Conservation (phyloP, 2,797 vertebrate species). For the Yasuhikotakia modesta region DNA sequence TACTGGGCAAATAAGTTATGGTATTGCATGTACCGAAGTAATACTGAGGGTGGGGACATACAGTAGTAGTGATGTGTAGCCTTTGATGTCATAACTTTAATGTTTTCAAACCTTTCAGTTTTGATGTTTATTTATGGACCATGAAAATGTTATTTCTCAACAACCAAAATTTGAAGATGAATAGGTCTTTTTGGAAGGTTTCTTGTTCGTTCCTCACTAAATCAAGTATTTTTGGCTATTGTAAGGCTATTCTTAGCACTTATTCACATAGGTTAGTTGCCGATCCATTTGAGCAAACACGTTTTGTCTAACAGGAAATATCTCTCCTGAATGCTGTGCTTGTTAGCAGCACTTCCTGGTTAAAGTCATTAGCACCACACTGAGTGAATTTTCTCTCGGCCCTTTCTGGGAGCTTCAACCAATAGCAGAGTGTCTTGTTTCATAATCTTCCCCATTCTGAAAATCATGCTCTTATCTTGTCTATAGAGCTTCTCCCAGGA, state of each 20-base stretch:
- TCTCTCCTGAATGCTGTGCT: conserved; percentile 53
- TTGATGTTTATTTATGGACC: background rate
- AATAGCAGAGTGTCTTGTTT: conserved; percentile 52
- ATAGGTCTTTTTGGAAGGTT: background rate
- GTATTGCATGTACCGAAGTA: conserved; percentile 26
- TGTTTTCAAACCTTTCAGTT: background rate
- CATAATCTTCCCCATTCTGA: conserved; percentile 47
- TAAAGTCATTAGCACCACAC: conserved; percentile 53
- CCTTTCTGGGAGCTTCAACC: conserved; percentile 33
- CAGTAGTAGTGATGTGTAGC: conserved; percentile 2
- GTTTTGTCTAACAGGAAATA: conserved; percentile 37
- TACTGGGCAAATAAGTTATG: conserved; percentile 22
- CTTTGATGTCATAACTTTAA: background rate
- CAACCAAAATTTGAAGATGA: background rate
- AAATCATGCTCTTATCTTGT: conserved; percentile 35
- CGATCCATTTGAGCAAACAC: conserved; percentile 24
- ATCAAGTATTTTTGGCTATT: background rate
- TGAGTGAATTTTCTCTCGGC: conserved; percentile 50
- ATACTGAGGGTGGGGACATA: conserved; percentile 5
- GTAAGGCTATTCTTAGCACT: background rate
- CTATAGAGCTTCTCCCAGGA: conserved; percentile 11
- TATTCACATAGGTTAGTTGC: conserved; percentile 5
- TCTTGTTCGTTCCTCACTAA: background rate
- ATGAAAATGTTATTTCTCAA: background rate
- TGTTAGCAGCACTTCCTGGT: conserved; percentile 51